These are phyloP conservation scores for Blastobasis lacticolella DNA, from an alignment of 2,888 invertebrate species.

Conservation along the genomic window DNA sequence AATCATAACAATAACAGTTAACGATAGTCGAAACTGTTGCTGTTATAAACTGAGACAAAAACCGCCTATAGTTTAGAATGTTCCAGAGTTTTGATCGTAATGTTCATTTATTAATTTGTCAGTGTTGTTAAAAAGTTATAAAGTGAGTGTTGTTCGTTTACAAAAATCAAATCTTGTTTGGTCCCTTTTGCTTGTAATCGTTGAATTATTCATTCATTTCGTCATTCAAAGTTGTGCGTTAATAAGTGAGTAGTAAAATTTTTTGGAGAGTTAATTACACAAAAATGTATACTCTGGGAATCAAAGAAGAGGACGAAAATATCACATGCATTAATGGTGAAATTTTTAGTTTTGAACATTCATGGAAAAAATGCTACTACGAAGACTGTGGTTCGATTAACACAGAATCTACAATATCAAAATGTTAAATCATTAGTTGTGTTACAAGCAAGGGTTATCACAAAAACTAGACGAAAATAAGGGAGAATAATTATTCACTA, in stretches of 20 bases:
- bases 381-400: conserved; percentile 7
- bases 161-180: conserved; percentile 59
- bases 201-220: conserved; percentile 43
- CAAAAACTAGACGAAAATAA: conserved; percentile 43
- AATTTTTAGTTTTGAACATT: conserved; percentile 16
- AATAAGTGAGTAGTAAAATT: conserved; percentile 20
- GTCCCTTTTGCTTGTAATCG: conserved; percentile 73
- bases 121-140: conserved; percentile 57
- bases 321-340: conserved; percentile 40
- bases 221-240: conserved; percentile 48
- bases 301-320: conserved; percentile 26
- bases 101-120: conserved; percentile 40
- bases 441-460: conserved; percentile 75
- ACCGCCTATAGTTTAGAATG: conserved; percentile 51
- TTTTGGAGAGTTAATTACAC: conserved; percentile 48
- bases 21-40: conserved; percentile 26
- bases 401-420: conserved; percentile 30
- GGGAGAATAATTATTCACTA: conserved; percentile 30
- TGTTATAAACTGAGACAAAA: conserved; percentile 29
- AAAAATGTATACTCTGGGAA: conserved; percentile 26
- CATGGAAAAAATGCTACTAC: conserved; percentile 18
- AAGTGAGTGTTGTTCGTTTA: conserved; percentile 35
- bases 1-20: conserved; percentile 31
- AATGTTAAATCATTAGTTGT: conserved; percentile 66
- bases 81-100: conserved; percentile 44